These are phyloP conservation scores for Athripsodes cinereus DNA, from an alignment of 2,888 invertebrate genomes.

Conservation along the genomic window DNA sequence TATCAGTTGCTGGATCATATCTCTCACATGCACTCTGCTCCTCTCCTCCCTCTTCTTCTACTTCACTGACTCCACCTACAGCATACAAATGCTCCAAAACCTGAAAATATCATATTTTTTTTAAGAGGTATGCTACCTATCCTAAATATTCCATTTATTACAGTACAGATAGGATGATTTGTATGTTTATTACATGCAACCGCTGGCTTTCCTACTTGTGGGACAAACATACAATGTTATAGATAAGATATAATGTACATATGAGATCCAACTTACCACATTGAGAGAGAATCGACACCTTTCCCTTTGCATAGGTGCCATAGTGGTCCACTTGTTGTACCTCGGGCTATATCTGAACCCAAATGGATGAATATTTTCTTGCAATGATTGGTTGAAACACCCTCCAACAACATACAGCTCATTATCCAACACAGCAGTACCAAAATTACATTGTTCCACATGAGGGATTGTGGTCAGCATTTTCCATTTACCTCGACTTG, in stretches of 20 bases:
- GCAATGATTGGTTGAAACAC: constrained; percentile 61
- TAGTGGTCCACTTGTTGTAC: constrained; percentile 59
- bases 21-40: constrained; percentile 49
- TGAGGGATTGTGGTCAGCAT: constrained; percentile 64
- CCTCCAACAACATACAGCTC: constrained; percentile 65
- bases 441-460: constrained; percentile 68
- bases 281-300: constrained; percentile 61
- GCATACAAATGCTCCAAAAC: constrained; percentile 48
- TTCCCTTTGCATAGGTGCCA: constrained; percentile 60
- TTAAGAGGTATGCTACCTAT: no score
- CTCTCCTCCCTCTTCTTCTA: constrained; percentile 38
- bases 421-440: constrained; percentile 61
- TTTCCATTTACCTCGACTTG: constrained; percentile 54
- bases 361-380: constrained; percentile 67
- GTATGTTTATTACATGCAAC: no score
- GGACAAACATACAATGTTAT: no score
- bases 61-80: constrained; percentile 58
- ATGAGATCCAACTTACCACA: constrained; percentile 40
- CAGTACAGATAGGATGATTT: no score
- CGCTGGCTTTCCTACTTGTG: no score
- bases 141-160: no score
- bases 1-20: constrained; percentile 52
- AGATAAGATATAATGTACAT: neutral
- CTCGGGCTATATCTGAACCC: constrained; percentile 61
- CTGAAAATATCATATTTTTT: constrained; percentile 5